Percentiles rank a stretch among this genome's conserved stretches.
Evolutionary conservation across 1,140 invertebrate species (phyloP).

Genomic region (Polypedilum pembai): DNA sequence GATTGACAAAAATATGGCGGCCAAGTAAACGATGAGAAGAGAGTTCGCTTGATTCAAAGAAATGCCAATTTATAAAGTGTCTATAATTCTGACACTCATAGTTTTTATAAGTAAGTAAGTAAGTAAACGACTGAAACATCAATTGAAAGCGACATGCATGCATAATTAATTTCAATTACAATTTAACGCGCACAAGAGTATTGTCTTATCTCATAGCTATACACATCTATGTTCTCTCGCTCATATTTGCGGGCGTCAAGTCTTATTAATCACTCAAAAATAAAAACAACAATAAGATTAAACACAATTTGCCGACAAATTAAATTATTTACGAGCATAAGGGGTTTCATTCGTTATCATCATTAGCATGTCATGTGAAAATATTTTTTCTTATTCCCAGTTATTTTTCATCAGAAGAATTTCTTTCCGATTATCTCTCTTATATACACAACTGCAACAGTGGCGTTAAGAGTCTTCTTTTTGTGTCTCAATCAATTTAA

Average conservation of each 20-base stretch:
- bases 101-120: no score
- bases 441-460: neutral
- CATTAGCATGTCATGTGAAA: slow-evolving; percentile 17
- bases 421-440: neutral
- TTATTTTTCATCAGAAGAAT: neutral
- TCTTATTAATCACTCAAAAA: slow-evolving; percentile 19
- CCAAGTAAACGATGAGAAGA: neutral
- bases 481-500: no score
- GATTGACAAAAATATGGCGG: slow-evolving; percentile 16
- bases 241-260: slow-evolving; percentile 9
- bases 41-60: neutral
- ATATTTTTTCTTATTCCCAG: neutral
- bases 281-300: neutral
- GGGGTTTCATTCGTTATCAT: slow-evolving; percentile 3
- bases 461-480: neutral
- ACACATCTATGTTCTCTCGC: neutral
- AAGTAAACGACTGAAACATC: neutral
- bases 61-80: slow-evolving; percentile 18
- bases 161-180: slow-evolving; percentile 19
- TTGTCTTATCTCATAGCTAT: neutral
- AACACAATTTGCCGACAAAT: slow-evolving; percentile 12
- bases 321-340: neutral
- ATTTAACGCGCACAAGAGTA: neutral
- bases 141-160: slow-evolving; percentile 16
- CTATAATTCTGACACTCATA: neutral